Evolutionary conservation across 2,888 invertebrate species (phyloP).

Genomic region (Ennomos erosarius): DNA sequence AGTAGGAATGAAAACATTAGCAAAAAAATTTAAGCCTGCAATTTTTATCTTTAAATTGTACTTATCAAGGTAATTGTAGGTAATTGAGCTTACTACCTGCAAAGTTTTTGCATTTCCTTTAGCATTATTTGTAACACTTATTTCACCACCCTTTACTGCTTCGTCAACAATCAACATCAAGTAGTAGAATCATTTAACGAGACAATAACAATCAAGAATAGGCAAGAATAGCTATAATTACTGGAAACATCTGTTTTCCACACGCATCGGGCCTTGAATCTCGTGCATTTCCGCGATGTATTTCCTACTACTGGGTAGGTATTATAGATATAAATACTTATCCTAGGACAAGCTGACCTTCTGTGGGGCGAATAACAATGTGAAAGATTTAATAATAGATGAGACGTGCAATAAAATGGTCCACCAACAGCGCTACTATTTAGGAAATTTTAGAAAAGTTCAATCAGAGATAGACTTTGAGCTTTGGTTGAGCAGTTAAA

Average conservation of each 20-base stretch:
- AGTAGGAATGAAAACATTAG: no score
- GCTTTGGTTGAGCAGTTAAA: no score
- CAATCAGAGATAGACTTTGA: no score
- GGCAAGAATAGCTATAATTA: constrained; percentile 33
- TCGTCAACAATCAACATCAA: constrained; percentile 20
- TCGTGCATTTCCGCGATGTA: constrained; percentile 48
- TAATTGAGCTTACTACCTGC: no score
- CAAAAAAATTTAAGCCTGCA: no score
- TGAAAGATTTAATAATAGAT: constrained; percentile 17
- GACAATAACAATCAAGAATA: not conserved
- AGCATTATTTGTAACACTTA: not conserved
- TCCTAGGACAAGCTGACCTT: constrained; percentile 48
- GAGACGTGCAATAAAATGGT: not conserved
- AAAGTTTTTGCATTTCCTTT: no score
- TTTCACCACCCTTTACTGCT: constrained; percentile 12
- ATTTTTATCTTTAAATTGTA: no score
- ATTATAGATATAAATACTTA: constrained; percentile 50
- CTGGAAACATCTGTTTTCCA: constrained; percentile 39
- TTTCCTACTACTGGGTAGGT: constrained; percentile 46
- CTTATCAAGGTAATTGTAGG: no score
- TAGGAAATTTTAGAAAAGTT: no score
- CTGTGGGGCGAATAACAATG: constrained; percentile 35
- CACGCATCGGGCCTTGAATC: constrained; percentile 31
- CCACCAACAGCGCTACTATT: not conserved
- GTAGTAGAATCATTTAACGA: constrained; percentile 14